Conservation (phyloP, 2,888 invertebrate species). For the Lucinisca nassula region DNA sequence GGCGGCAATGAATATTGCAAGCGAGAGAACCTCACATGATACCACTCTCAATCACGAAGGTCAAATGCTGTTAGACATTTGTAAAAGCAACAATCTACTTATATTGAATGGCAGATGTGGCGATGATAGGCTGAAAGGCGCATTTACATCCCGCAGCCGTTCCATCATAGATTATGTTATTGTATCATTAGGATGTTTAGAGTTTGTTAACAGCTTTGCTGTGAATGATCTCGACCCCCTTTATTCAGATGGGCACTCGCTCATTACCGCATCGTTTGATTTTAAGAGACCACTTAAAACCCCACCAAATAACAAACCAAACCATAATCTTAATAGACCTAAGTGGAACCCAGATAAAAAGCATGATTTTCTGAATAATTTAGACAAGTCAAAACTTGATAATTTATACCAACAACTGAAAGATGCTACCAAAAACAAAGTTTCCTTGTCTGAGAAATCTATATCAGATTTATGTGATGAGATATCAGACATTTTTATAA, state of each 20-base stretch:
- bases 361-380: too few relatives aligned
- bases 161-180: not conserved
- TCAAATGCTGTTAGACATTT: not conserved
- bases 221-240: not conserved
- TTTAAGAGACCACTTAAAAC: too few relatives aligned
- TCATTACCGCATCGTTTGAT: not conserved
- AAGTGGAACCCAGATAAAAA: too few relatives aligned
- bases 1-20: too few relatives aligned
- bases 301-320: too few relatives aligned
- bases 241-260: not conserved
- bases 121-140: not conserved
- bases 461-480: too few relatives aligned
- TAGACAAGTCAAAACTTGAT: too few relatives aligned
- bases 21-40: not conserved
- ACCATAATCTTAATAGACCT: too few relatives aligned
- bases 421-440: too few relatives aligned
- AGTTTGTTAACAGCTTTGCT: not conserved
- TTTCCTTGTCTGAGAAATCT: too few relatives aligned
- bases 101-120: slow-evolving; percentile 2
- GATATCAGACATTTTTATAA: too few relatives aligned
- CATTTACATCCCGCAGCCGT: not conserved
- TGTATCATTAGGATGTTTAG: not conserved
- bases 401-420: too few relatives aligned
- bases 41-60: not conserved
- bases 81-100: not conserved